Conservation (phyloP, 1,140 invertebrate genomes). For the Trypoxylus dichotomus region DNA sequence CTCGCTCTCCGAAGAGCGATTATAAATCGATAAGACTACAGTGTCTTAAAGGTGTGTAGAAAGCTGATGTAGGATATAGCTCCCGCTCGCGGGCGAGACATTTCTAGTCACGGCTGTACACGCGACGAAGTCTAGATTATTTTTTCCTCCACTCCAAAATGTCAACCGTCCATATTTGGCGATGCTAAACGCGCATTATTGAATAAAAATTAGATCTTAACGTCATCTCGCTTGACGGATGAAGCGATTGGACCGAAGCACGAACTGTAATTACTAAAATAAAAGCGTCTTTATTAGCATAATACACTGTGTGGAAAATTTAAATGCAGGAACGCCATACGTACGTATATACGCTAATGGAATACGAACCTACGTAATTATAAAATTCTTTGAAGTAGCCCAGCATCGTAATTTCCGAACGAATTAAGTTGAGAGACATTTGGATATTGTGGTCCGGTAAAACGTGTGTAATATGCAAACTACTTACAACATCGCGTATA, state of each 20-base stretch:
- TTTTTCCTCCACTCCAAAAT: background rate
- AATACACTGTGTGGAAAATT: background rate
- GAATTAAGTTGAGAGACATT: constrained; percentile 3
- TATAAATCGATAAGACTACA: background rate
- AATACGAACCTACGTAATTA: constrained; percentile 16
- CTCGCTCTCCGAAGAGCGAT: too few species aligned
- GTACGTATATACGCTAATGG: background rate
- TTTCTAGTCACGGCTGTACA: background rate
- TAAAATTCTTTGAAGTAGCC: constrained; percentile 4
- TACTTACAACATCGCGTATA: background rate
- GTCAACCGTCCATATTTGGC: constrained; percentile 7
- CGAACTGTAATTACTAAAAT: constrained; percentile 8
- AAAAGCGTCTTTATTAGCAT: constrained; percentile 20
- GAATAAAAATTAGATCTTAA: constrained; percentile 20
- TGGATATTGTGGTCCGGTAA: background rate
- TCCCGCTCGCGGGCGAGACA: background rate
- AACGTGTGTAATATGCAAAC: constrained; percentile 6
- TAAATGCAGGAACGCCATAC: background rate
- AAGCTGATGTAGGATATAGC: background rate
- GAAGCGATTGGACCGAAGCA: background rate
- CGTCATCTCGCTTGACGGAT: constrained; percentile 9
- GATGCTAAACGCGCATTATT: background rate
- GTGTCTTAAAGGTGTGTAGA: background rate
- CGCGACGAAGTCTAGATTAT: background rate
- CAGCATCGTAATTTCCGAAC: constrained; percentile 9